Percentiles rank a stretch among this genome's conserved stretches.
Evolutionary conservation across 2,888 invertebrate genomes (phyloP).

Genomic region (Drosophila neotestacea): DNA sequence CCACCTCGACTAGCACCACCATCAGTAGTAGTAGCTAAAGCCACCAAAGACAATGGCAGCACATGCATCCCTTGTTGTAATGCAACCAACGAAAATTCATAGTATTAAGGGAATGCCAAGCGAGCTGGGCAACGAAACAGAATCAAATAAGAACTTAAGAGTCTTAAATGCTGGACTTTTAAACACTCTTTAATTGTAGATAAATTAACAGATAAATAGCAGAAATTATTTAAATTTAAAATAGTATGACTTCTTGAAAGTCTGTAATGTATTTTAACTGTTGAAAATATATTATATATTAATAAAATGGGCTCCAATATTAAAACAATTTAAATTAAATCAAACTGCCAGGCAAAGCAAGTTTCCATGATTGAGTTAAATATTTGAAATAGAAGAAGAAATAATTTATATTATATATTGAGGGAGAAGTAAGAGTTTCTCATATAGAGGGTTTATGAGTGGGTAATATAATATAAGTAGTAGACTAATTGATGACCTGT

Average conservation of each 20-base stretch:
- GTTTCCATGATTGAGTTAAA: no score
- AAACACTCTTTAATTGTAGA: conserved; percentile 38
- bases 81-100: conserved; percentile 77
- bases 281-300: no score
- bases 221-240: not conserved
- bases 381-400: no score
- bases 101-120: conserved; percentile 78
- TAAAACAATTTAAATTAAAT: no score
- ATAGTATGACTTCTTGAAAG: not conserved
- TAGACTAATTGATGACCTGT: not conserved
- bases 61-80: conserved; percentile 62
- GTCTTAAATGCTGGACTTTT: not conserved
- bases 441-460: no score
- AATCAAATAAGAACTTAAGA: conserved; percentile 33
- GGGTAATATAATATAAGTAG: not conserved
- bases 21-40: conserved; percentile 17
- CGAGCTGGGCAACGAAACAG: conserved; percentile 65
- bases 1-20: conserved; percentile 15
- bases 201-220: no score
- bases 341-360: no score
- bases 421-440: no score
- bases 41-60: conserved; percentile 57
- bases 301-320: no score
- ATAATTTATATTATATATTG: no score
- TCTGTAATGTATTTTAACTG: no score